Evolutionary conservation across 2,113 vertebrate genomes (phyloP), one percentile per base, ranked within the genome.

Genomic region (Dicaeum eximium): DNA sequence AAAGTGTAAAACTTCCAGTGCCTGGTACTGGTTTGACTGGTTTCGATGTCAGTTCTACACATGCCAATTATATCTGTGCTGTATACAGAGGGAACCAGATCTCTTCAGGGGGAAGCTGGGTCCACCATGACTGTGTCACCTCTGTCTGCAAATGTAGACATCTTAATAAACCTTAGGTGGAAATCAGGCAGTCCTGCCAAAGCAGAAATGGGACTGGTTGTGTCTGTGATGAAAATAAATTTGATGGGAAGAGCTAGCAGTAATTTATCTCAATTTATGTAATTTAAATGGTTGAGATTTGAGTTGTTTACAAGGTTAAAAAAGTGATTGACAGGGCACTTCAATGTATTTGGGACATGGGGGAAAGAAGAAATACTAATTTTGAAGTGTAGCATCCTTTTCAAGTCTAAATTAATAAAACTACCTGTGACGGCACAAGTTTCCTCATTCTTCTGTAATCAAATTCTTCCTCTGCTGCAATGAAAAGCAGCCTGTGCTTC

Each of bases 51-150:
- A 17, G 30, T 66, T 81, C 42, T 35, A 10, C 18, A 4, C 8
- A 1, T 16, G 50, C 4, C 2, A 15, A 27, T 57, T n/a, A 2
- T 7, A 53, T 45, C 47, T 67, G 48, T 2, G 1, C 54, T 62
- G 6, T 33, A 13, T 50, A 64, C 44, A 54, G 35, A 45, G 62
- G 30, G 40, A 79, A 12, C 6, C 44, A 56, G 1, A 44, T 35
- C 31, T 75, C 51, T 17, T 72, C 45, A 48, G 53, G 21, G 42
- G 11, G 37, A 38, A 65, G 11, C 0, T 64, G 61, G 18, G 33
- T 51, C 86, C 44, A 28, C 27, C 9, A 0, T 31, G 28, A 9
- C 23, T 38, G 10, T 19, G 40, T 11, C 11, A 31, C 28, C 44
- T 45, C 25, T 45, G 28, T 40, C 57, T 61, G 45, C 47, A 40